phyloP scores from a whole-genome alignment of 2,888 invertebrate species.

The Apeira syringaria region DNA sequence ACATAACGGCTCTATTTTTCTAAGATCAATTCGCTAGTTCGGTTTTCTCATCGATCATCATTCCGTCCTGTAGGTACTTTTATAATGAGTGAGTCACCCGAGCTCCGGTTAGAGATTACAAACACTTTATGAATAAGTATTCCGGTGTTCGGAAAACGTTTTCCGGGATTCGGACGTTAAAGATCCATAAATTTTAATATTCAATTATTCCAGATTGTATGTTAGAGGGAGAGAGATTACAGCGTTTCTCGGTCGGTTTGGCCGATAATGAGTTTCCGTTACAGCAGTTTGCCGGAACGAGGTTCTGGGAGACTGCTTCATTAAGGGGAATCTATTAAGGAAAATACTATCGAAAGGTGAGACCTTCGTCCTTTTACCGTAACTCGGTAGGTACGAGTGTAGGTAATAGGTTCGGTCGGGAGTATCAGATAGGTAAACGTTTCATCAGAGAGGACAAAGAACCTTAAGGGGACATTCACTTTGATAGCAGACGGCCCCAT shows the following conservation, averaged over 20 bases:
- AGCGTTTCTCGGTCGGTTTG: constrained; percentile 73
- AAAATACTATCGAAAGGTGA: constrained; percentile 45
- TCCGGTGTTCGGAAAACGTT: constrained; percentile 41
- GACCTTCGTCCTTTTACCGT: constrained; percentile 32
- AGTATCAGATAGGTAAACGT: constrained; percentile 16
- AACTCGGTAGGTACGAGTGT: constrained; percentile 30
- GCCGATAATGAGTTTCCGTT: constrained; percentile 76
- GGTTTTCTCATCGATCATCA: constrained; percentile 18
- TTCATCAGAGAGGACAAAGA: constrained; percentile 28
- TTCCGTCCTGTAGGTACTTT: constrained; percentile 1
- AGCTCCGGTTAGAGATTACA: constrained; percentile 13
- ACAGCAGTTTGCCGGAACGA: constrained; percentile 69
- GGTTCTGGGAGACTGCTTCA: constrained; percentile 57
- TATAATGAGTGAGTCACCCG: constrained; percentile 26
- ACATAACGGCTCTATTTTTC: too few species aligned
- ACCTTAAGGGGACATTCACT: constrained; percentile 16
- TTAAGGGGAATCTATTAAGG: constrained; percentile 54
- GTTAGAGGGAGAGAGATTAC: constrained; percentile 71
- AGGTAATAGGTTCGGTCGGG: constrained; percentile 19
- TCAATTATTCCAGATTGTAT: constrained; percentile 77
- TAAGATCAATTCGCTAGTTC: too few species aligned
- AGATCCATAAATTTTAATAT: constrained; percentile 59
- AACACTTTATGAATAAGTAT: constrained; percentile 18
- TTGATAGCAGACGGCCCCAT: constrained; percentile 5
- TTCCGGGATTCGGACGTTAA: constrained; percentile 44